Evolutionary conservation across 2,113 vertebrate genomes (phyloP), one percentile per base, ranked within the genome.

Genomic region (Rhinolophus ferrumequinum): DNA sequence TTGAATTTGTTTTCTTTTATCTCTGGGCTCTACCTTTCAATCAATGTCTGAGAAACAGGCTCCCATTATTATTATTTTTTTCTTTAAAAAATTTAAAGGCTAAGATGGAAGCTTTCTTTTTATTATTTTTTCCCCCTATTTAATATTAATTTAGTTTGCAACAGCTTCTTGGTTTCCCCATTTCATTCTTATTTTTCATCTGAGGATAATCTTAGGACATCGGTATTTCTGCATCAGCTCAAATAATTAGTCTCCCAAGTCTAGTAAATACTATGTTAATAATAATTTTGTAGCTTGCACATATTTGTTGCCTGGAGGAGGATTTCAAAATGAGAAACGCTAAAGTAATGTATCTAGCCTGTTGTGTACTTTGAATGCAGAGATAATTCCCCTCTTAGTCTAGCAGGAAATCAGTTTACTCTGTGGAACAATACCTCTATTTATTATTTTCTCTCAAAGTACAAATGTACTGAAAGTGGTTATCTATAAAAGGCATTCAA

Each of bases 101-200:
- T 91, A 58, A 52, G 3, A 69, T 62, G 38, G n/a, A 93, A 50
- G 16, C 35, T 38, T 95, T 94, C 72, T 88, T 87, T 80, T 86
- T 50, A 60, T 80, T 56, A 16, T 56, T 56, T 56, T 60, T 60
- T 22, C 33, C 77, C 64, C 14, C 79, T 30, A 35, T 15, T 84
- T 93, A 75, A 73, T 83, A 16, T 83, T 94, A 81, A 90, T 38
- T 90, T 93, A 85, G 56, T 88, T 94, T n/a, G 22, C 9, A 81
- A 19, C 16, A 79, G 28, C 64, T 72, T 94, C 24, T 90, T 94
- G 24, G 50, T 80, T n/a, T 84, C 50, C 26, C 54, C 47, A 85
- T 90, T 97, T 84, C 41, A 50, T 96, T 92, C 35, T 83, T 93
- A 95, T 83, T 96, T 67, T 88, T 76, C 86, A 86, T 89, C 47